Percentiles rank a stretch among this genome's conserved stretches.
Conservation (phyloP, 2,797 vertebrate species). For the Acanthiza pusilla region DNA sequence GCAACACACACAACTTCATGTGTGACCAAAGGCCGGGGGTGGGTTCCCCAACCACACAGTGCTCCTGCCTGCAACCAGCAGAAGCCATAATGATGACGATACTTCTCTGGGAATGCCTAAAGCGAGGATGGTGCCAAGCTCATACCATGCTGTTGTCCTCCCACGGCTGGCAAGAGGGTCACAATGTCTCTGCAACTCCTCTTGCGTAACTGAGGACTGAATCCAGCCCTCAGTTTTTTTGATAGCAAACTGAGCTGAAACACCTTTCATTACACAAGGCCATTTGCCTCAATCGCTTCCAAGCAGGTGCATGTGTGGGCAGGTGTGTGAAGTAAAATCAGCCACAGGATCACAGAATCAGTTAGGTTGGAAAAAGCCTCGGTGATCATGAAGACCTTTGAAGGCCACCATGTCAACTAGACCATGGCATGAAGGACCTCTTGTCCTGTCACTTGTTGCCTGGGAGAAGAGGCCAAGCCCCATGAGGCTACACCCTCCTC, state of each 20-base stretch:
- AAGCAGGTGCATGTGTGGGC: background rate
- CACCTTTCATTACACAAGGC: background rate
- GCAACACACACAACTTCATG: background rate
- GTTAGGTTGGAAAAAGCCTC: background rate
- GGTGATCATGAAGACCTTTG: background rate
- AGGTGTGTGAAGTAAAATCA: background rate
- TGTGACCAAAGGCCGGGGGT: background rate
- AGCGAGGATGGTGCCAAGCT: background rate
- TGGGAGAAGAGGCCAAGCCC: background rate
- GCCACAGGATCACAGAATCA: background rate
- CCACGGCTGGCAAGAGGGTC: fast-evolving
- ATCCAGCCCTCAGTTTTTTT: background rate
- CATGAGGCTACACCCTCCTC: fast-evolving
- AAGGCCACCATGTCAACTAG: background rate
- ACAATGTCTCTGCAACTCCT: background rate
- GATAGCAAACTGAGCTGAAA: background rate
- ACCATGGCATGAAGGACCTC: background rate
- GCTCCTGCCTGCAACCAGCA: background rate
- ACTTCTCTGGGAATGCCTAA: background rate
- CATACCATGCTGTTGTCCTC: background rate
- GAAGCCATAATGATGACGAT: fast-evolving
- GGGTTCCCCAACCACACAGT: fast-evolving
- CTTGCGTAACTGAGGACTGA: background rate
- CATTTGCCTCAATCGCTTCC: background rate
- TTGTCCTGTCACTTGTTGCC: background rate